phyloP scores from a whole-genome alignment of 2,888 invertebrate genomes.

The Heteropelma amictum region DNA sequence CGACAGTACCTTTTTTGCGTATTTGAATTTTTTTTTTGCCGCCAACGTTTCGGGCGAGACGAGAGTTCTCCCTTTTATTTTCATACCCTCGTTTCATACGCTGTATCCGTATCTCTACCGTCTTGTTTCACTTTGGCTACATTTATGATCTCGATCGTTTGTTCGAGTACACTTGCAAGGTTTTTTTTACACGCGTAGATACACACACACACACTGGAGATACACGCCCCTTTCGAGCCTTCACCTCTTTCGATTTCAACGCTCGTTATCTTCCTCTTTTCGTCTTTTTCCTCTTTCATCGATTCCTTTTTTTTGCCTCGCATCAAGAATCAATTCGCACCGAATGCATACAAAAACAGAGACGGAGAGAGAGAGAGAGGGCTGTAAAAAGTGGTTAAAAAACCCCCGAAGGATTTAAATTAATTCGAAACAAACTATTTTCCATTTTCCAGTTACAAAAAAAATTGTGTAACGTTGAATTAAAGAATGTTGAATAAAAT shows the following conservation, averaged over 20 bases:
- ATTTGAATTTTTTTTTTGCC: neutral
- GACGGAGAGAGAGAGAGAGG: neutral
- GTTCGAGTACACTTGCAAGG: slow-evolving; percentile 53
- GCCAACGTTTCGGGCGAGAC: slow-evolving; percentile 30
- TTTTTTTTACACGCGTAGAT: slow-evolving; percentile 23
- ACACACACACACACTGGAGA: neutral
- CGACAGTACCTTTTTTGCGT: neutral
- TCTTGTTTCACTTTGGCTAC: slow-evolving; percentile 25
- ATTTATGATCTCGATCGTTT: slow-evolving; percentile 24
- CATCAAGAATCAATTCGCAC: slow-evolving; percentile 9
- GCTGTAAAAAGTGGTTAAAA: too few relatives aligned
- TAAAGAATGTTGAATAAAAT: too few relatives aligned
- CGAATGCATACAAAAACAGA: neutral
- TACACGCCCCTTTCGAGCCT: slow-evolving; percentile 41
- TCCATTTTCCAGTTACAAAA: too few relatives aligned
- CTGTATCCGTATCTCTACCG: neutral
- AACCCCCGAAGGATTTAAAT: too few relatives aligned
- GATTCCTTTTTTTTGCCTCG: neutral
- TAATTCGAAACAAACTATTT: too few relatives aligned
- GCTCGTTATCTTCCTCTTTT: slow-evolving; percentile 10
- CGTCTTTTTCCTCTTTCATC: neutral
- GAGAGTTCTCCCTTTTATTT: slow-evolving; percentile 30
- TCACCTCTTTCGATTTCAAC: slow-evolving; percentile 39
- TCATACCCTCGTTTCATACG: slow-evolving; percentile 34
- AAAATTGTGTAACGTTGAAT: too few relatives aligned